These are phyloP conservation scores for Holcopasites calliopsidis DNA, from an alignment of 1,140 invertebrate genomes.

Conservation along the genomic window DNA sequence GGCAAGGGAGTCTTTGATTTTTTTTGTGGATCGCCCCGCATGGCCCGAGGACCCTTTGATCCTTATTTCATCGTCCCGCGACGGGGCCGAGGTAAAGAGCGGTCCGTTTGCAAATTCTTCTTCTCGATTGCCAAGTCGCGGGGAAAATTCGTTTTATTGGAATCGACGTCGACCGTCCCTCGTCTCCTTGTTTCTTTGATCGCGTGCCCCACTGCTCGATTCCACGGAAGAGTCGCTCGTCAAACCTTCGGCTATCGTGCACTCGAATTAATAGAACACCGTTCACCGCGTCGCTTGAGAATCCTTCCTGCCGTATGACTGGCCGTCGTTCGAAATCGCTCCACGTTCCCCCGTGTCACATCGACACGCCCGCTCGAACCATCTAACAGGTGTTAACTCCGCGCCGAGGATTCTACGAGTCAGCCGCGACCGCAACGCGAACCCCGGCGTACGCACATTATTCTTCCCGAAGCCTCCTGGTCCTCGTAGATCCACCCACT, in stretches of 20 bases:
- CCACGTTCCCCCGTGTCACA: slow-evolving; percentile 15
- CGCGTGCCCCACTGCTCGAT: not conserved
- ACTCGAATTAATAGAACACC: not conserved
- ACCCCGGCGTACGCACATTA: slow-evolving; percentile 11
- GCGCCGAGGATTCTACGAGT: not conserved
- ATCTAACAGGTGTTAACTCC: slow-evolving; percentile 43
- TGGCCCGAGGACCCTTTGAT: slow-evolving; percentile 71
- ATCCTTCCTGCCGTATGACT: not conserved
- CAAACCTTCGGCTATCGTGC: slow-evolving; percentile 6
- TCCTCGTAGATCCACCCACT: not conserved
- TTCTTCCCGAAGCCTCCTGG: not conserved
- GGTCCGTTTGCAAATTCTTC: slow-evolving; percentile 77
- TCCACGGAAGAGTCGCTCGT: slow-evolving; percentile 19
- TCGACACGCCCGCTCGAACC: slow-evolving; percentile 7
- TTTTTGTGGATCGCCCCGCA: slow-evolving; percentile 28
- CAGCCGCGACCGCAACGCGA: not conserved
- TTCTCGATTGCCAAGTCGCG: slow-evolving; percentile 72
- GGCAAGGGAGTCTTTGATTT: slow-evolving; percentile 65
- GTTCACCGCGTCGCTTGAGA: not conserved
- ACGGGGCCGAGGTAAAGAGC: slow-evolving; percentile 49
- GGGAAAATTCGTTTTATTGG: slow-evolving; percentile 77
- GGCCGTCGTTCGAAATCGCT: not conserved
- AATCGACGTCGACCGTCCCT: slow-evolving; percentile 54
- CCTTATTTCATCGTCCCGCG: slow-evolving; percentile 77
- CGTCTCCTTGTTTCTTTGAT: slow-evolving; percentile 58